phyloP scores from a whole-genome alignment of 2,888 invertebrate genomes.

The Seira ritae region DNA sequence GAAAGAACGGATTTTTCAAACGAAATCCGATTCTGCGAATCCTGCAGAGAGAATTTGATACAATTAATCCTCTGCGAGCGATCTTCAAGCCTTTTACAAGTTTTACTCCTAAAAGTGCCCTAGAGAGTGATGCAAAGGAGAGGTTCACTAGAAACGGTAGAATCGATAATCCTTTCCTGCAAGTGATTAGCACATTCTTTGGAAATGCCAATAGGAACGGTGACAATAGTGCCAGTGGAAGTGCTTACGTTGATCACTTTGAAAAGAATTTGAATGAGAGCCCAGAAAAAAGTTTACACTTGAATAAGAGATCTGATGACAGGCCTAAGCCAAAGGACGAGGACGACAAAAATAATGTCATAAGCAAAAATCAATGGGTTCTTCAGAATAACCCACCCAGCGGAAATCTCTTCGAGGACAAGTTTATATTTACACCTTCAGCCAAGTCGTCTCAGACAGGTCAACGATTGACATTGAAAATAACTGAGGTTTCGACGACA shows the following conservation, averaged over 20 bases:
- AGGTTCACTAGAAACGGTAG: constrained; percentile 51
- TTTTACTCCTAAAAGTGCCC: constrained; percentile 1
- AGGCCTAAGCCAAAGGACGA: not conserved
- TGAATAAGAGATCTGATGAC: constrained; percentile 1
- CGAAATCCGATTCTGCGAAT: constrained; percentile 40
- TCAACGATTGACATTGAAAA: not conserved
- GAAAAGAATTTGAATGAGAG: not conserved
- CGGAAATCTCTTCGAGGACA: not conserved
- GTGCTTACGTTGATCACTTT: not conserved
- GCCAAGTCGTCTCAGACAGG: no score
- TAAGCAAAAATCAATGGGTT: constrained; percentile 52
- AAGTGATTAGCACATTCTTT: constrained; percentile 44
- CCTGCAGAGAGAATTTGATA: constrained; percentile 47
- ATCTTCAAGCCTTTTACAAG: constrained; percentile 42
- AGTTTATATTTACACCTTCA: no score
- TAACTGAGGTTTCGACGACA: not conserved
- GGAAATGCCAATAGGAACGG: constrained; percentile 16
- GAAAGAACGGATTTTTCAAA: constrained; percentile 45
- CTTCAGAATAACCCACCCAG: constrained; percentile 16
- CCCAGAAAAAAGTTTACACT: not conserved
- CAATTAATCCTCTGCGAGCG: constrained; percentile 38
- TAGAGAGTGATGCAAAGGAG: constrained; percentile 26
- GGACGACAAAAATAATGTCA: constrained; percentile 17
- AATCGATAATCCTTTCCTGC: constrained; percentile 49
- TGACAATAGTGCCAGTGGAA: constrained; percentile 22